Percentiles rank a stretch among this genome's conserved stretches.
Evolutionary conservation across 2,113 vertebrate species (phyloP).

Genomic region (Hippocampus zosterae): DNA sequence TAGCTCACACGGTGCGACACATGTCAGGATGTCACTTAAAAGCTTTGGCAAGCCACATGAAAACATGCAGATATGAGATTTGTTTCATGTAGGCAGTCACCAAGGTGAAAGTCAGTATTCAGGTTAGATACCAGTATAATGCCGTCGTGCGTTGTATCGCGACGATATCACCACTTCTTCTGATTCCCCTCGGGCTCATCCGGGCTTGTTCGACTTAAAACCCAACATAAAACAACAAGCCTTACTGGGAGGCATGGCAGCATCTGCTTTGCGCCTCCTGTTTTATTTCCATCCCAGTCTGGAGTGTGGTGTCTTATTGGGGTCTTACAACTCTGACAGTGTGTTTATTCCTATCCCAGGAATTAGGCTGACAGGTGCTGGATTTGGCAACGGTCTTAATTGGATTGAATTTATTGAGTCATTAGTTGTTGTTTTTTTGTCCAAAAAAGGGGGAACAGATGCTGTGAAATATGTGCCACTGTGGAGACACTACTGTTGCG

Average conservation of each 20-base stretch:
- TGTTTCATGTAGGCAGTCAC: conserved; percentile 33
- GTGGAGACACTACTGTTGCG: conserved; percentile 58
- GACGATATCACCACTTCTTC: conserved; percentile 6
- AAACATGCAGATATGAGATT: conserved; percentile 45
- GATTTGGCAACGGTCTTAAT: conserved; percentile 49
- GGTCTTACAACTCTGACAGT: conserved; percentile 11
- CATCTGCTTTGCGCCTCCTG: background rate
- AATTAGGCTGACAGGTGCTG: conserved; percentile 47
- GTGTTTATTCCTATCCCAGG: conserved; percentile 28
- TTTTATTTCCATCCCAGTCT: background rate
- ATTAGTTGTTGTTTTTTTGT: conserved; percentile 22
- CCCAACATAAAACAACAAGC: conserved; percentile 2
- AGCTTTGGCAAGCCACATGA: conserved; percentile 24
- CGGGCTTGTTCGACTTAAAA: background rate
- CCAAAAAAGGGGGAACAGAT: conserved; percentile 47
- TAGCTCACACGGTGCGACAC: conserved; percentile 44
- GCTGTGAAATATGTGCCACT: conserved; percentile 59
- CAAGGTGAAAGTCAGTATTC: conserved; percentile 14
- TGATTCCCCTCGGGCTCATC: conserved; percentile 4
- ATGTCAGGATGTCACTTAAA: conserved; percentile 40
- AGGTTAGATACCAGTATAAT: conserved; percentile 23
- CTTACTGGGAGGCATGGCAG: background rate
- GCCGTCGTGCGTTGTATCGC: conserved; percentile 16
- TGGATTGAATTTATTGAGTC: conserved; percentile 49
- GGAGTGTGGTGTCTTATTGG: conserved; percentile 2